Conservation (phyloP, 2,888 invertebrate species). For the Neria commutata region DNA sequence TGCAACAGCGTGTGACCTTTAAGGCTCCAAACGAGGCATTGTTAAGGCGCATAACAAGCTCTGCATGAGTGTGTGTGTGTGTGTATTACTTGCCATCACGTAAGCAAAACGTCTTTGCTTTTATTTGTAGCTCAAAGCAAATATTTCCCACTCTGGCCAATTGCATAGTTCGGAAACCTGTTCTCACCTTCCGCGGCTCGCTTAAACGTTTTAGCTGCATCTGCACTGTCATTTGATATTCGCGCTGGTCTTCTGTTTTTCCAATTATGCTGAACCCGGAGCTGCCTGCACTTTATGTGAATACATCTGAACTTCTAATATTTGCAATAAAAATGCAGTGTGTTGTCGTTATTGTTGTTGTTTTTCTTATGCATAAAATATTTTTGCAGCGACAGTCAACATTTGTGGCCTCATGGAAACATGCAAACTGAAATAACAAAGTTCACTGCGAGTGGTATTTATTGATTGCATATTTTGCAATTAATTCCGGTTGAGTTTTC, state of each 20-base stretch:
- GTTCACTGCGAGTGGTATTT: slow-evolving; percentile 13
- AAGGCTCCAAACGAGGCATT: not conserved
- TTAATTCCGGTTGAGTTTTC: not conserved
- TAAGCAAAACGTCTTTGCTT: no score
- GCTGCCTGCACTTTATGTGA: no score
- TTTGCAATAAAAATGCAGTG: not conserved
- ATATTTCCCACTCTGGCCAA: no score
- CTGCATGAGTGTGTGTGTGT: slow-evolving; percentile 14
- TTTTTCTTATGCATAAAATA: not conserved
- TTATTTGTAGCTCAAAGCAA: no score
- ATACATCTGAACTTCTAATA: not conserved
- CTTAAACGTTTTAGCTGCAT: slow-evolving; percentile 30
- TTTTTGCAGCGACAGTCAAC: not conserved
- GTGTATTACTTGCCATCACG: no score
- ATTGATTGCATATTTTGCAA: not conserved
- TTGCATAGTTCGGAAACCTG: no score
- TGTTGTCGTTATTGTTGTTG: not conserved
- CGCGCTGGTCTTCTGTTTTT: no score
- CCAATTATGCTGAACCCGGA: no score
- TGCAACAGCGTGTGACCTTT: slow-evolving; percentile 12
- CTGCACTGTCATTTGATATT: slow-evolving; percentile 32
- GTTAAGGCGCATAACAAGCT: not conserved
- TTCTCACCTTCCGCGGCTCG: no score
- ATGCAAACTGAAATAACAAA: slow-evolving; percentile 13
- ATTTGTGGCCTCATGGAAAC: not conserved